Base-by-base conservation (phyloP, 1,140 invertebrate genomes). In the Augochlora pura region DNA sequence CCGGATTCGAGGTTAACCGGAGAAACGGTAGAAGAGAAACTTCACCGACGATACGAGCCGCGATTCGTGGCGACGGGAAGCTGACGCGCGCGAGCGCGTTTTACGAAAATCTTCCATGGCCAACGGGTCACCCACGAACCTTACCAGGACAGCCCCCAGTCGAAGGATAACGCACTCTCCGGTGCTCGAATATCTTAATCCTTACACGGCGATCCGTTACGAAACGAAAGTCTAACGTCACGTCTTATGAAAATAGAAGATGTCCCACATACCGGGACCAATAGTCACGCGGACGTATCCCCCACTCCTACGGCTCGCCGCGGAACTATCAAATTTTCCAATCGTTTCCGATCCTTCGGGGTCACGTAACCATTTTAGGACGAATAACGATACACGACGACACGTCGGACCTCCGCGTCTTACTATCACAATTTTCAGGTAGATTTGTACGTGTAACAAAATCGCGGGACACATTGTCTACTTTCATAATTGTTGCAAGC, bases 101-200 rank as follows among this genome's bases (percentile, higher is more conserved):
- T 62, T n/a, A 71, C 76, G 70, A 79, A 79, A 74, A 79, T 79
- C 54, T 57, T 79, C 63, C 77, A 79, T 74, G 76, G 76, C n/a
- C 76, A 72, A 77, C 76, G 60, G 60, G 76, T 77, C 68, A 74
- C 77, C 77, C 70, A 74, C 70, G 70, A 79, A 25, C 25, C 25
- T 54, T 54, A 46, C 14, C 6, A 4, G 7, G 18, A 57, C n/a
- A n/a, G n/a, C n/a, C 25, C 63, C 39, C 18, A 68, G 70, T 21
- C 54, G 62, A 78, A 78, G 68, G 68, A 72, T n/a, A 78, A n/a
- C 32, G 59, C 3, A 7, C n/a, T 57, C 10, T 32, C 18, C 46
- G 60, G 75, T 27, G 27, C 68, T 52, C 64, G 64, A 54, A 77
- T 46, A 1, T 52, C n/a, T 77, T 54, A 63, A 70, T 32, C 67